A percentile compares a stretch with the other conserved stretches of the same genome.
Conservation (phyloP, 2,113 vertebrate species). For the Carassius carassius region DNA sequence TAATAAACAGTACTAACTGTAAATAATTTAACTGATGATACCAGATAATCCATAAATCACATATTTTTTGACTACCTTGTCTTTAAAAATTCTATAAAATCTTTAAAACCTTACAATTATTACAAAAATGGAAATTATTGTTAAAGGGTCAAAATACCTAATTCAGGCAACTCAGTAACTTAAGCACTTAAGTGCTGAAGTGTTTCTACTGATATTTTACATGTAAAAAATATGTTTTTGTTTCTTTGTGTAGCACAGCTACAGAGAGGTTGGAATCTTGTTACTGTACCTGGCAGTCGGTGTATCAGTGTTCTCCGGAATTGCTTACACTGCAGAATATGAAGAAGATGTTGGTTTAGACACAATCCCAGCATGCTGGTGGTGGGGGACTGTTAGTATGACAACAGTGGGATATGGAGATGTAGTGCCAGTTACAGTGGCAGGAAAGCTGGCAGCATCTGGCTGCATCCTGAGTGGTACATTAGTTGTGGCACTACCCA, state of each 20-base stretch:
- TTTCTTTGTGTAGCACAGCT: conserved; percentile 88
- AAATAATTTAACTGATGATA: neutral
- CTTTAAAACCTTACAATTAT: neutral
- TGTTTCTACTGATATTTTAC: neutral
- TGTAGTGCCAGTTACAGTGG: conserved; percentile 90
- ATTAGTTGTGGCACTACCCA: conserved; percentile 93
- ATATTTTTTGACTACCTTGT: neutral
- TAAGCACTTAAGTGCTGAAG: neutral
- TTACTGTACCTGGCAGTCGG: conserved; percentile 94
- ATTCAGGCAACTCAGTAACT: neutral
- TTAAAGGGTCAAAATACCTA: neutral
- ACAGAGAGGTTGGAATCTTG: conserved; percentile 94
- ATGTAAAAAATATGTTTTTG: conserved; percentile 1
- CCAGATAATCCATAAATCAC: neutral
- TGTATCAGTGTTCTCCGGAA: conserved; percentile 91
- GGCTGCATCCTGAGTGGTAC: conserved; percentile 96
- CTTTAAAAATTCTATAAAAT: neutral
- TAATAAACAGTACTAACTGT: neutral
- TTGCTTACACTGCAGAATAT: conserved; percentile 93
- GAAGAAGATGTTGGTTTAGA: conserved; percentile 90
- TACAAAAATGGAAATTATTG: neutral
- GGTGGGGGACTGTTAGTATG: conserved; percentile 99
- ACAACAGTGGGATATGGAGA: conserved; percentile 97
- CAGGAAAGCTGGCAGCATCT: conserved; percentile 90
- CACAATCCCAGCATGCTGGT: conserved; percentile 98